phyloP scores from a whole-genome alignment of 2,797 vertebrate genomes.

The Melopsittacus undulatus region DNA sequence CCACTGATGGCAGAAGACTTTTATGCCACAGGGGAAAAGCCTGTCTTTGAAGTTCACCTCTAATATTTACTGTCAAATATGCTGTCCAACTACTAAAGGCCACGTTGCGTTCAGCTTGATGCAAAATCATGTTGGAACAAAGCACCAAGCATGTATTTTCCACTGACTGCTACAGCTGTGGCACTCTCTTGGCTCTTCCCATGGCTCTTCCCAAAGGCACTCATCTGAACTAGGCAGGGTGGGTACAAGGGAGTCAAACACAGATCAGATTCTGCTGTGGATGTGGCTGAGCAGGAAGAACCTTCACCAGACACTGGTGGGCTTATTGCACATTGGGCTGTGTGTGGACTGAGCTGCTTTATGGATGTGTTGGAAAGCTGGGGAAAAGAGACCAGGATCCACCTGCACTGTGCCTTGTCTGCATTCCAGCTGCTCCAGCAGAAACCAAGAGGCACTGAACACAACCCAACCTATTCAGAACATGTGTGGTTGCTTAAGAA shows the following conservation, averaged over 20 bases:
- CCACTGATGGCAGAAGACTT: not conserved
- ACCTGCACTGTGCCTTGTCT: not conserved
- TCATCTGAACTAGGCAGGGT: not conserved
- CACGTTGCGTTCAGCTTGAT: not conserved
- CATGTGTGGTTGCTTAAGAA: slow-evolving; percentile 18
- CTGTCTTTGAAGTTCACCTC: not conserved
- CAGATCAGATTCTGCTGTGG: not conserved
- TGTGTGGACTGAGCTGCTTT: not conserved
- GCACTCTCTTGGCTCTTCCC: not conserved
- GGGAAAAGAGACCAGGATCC: not conserved
- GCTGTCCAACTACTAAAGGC: not conserved
- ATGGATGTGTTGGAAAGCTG: not conserved
- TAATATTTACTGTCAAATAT: not conserved
- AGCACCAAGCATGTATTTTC: not conserved
- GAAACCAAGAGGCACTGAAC: not conserved
- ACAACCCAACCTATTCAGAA: not conserved
- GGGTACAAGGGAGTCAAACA: not conserved
- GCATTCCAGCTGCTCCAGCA: slow-evolving; percentile 17
- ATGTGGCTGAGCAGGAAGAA: not conserved
- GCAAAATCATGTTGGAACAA: not conserved
- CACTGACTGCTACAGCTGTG: not conserved
- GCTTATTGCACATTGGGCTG: not conserved
- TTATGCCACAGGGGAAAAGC: not conserved
- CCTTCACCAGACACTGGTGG: not conserved
- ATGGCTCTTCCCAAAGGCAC: not conserved